Evolutionary conservation across 2,888 invertebrate species (phyloP), one percentile per base, ranked within the genome.

Genomic region (Lapara coniferarum): DNA sequence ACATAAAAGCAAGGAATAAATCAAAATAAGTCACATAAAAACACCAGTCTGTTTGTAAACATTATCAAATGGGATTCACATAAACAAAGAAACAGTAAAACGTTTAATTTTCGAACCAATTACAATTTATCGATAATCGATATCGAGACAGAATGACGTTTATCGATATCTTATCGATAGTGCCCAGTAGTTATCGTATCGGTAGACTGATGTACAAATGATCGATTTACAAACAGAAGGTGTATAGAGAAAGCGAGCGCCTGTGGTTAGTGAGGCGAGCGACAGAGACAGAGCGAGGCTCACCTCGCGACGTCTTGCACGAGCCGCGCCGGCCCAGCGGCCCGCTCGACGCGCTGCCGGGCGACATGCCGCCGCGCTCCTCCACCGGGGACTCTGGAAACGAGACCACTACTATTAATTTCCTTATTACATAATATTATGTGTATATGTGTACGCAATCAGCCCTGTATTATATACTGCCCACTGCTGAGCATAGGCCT

Each of bases 291-390:
- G 25, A 68, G 80, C 74, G 76, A 73, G 10, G 77, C 96, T 94
- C 90, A 97, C 97, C 97, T 96, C 97, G 94, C 78, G 97, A 97
- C 69, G 97, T 97, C 94, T 97, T 97, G 94, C 97, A 97, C 58
- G 97, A 97, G 89, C 97, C 97, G 81, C 97, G 95, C 52, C 97
- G 95, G 72, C 97, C 97, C 75, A 97, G 94, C 77, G 96, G 95
- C 72, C 95, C 95, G 87, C 95, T 95, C 73, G 94, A 94, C 78
- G 95, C 95, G 78, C 95, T 96, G 84, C 96, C 95, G 25, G 97
- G 96, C 0, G 96, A 97, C 89, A 96, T 95, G 72, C 96, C 96
- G 85, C 96, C 95, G 83, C 96, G 96, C 79, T 97, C 97, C 77
- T 97, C 97, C 67, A 94, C 94, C 5, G 96, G 96, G 10, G 96